These are phyloP conservation scores for Xestia c-nigrum DNA, from an alignment of 2,888 invertebrate species.

Conservation along the genomic window DNA sequence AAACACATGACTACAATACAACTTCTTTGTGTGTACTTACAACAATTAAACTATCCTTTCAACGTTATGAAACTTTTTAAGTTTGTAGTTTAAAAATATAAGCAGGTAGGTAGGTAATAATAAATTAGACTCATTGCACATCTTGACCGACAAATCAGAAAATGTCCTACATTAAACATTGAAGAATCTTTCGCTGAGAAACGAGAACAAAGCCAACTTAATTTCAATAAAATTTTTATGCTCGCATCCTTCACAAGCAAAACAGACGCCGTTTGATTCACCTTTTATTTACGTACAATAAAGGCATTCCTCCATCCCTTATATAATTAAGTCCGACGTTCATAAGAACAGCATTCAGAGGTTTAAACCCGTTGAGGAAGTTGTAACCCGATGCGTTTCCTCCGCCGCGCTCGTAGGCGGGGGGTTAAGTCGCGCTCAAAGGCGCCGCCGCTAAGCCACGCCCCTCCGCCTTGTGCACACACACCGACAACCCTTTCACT, in stretches of 20 bases:
- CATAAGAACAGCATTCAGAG: slow-evolving; percentile 61
- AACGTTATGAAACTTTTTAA: not conserved
- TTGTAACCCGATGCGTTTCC: slow-evolving; percentile 74
- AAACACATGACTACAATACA: not conserved
- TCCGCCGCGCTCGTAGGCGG: slow-evolving; percentile 66
- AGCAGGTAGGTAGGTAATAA: not conserved
- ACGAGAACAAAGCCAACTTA: slow-evolving; percentile 24
- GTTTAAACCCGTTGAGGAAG: slow-evolving; percentile 66
- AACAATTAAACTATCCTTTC: not conserved
- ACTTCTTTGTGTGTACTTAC: not conserved
- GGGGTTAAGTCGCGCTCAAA: slow-evolving; percentile 64
- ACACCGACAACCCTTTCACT: slow-evolving; percentile 63
- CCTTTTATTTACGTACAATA: slow-evolving; percentile 59
- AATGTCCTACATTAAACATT: not conserved
- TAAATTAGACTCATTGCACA: not conserved
- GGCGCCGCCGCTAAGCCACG: slow-evolving; percentile 64
- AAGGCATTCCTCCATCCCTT: slow-evolving; percentile 53
- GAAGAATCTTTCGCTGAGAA: not conserved
- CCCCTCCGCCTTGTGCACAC: slow-evolving; percentile 57
- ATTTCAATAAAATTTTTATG: slow-evolving; percentile 50
- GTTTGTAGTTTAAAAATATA: too few relatives aligned
- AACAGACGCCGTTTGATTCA: slow-evolving; percentile 63
- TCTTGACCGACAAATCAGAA: not conserved
- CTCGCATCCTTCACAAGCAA: slow-evolving; percentile 33
- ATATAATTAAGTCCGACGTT: slow-evolving; percentile 62